Percentiles rank a stretch among this genome's conserved stretches.
These are phyloP conservation scores for Melieria omissa DNA, from an alignment of 2,888 invertebrate genomes.

Conservation along the genomic window DNA sequence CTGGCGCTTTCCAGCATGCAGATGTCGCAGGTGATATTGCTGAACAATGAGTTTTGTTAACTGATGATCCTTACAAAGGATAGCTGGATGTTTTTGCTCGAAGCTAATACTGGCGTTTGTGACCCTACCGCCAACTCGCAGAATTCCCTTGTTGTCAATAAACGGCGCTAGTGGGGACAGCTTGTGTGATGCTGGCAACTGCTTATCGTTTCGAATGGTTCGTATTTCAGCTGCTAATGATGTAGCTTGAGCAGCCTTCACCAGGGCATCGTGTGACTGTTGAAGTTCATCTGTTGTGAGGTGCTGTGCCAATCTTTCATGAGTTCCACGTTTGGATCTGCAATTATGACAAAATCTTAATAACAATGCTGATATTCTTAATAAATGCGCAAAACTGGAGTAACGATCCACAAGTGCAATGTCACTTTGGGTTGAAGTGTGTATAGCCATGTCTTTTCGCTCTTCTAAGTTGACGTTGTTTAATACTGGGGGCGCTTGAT, in stretches of 20 bases:
- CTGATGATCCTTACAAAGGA: constrained; percentile 38
- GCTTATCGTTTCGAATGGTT: constrained; percentile 3
- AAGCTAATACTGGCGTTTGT: constrained; percentile 38
- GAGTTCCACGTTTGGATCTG: constrained; percentile 14
- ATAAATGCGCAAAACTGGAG: too few species aligned
- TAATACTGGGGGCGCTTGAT: not conserved
- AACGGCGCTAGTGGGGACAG: constrained; percentile 38
- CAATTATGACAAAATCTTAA: too few species aligned
- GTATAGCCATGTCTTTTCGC: too few species aligned
- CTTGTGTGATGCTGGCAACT: constrained; percentile 32
- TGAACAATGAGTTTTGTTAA: constrained; percentile 36
- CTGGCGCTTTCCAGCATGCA: constrained; percentile 41
- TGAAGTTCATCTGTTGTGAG: constrained; percentile 22
- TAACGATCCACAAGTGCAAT: too few species aligned
- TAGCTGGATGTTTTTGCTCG: constrained; percentile 40
- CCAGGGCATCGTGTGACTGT: constrained; percentile 24
- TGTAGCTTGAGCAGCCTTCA: constrained; percentile 27
- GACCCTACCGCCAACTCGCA: constrained; percentile 43
- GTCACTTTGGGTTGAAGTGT: too few species aligned
- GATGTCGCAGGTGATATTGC: constrained; percentile 34
- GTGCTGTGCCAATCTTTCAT: not conserved
- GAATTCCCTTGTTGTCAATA: constrained; percentile 35
- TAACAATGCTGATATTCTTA: too few species aligned
- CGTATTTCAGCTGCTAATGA: constrained; percentile 29
- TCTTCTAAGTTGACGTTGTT: too few species aligned